Base-by-base conservation (phyloP, 2,888 invertebrate species). In the Drosophila hamatofila region DNA sequence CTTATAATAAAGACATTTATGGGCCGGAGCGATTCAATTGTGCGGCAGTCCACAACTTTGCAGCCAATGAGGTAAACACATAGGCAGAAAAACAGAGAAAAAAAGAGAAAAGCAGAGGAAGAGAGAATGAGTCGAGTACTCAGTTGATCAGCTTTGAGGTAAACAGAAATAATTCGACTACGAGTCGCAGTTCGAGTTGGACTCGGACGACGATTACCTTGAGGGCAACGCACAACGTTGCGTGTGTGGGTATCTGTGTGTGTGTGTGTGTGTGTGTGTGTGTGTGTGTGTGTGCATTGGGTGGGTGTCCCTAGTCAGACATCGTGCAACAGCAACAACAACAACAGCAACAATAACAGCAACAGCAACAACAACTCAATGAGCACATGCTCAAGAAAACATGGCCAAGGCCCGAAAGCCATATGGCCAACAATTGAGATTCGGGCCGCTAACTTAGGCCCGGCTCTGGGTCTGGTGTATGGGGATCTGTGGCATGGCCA, bases 1-100 rank as follows among this genome's bases (percentile, higher is more conserved):
- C 71, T 82, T 66, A 83, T 83, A 88, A 83, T 83, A 74, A 88
- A 83, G 85, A 85, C 88, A 83, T 88, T 83, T 88, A 83, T 88
- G 78, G 65, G 44, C 59, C 75, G 70, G 51, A 54, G 48, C 65
- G 70, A 81, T 77, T 79, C 81, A 78, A 77, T 81, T 79, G 78
- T 83, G 81, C 75, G 67, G 75, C 80, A 73, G 73, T 73, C 83
- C 76, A 76, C 76, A 64, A 82, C 83, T 83, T 75, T 68, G 52
- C 60, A 58, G 61, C 62, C 75, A 69, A 51, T 37, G 52, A 25
- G 59, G 12, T 35, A 11, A 37, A 12, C 39, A 18, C 12, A 16
- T 2, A 25, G 56, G 35, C 33, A 49, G 27, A 16, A 12, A 54
- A 39, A 16, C 39, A 6, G n/a, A 52, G 33, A 11, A 23, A 16